A percentile compares a stretch with the other conserved stretches of the same genome.
phyloP scores from a whole-genome alignment of 1,140 invertebrate species.

The Scaptomyza pallida region DNA sequence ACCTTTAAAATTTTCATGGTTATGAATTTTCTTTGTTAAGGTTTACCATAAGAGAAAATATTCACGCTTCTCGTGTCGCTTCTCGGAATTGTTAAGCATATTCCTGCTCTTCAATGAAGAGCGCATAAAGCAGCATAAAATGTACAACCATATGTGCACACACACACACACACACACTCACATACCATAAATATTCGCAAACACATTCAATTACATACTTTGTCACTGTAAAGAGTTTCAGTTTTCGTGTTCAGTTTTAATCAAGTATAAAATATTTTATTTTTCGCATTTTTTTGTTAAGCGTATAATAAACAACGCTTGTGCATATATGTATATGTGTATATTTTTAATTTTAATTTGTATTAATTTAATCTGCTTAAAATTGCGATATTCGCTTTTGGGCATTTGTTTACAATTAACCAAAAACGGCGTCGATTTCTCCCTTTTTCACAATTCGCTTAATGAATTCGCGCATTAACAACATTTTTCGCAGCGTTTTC shows the following conservation, averaged over 20 bases:
- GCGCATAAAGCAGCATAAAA: not conserved
- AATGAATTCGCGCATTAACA: conserved; percentile 81
- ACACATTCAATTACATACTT: not conserved
- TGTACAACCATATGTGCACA: not conserved
- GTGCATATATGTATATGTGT: not conserved
- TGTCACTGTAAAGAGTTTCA: not conserved
- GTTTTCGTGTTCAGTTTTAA: not conserved
- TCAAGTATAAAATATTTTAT: conserved; percentile 1
- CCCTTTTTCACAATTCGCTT: conserved; percentile 57
- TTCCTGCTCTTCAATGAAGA: not conserved
- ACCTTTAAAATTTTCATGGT: too few species aligned
- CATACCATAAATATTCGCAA: too few species aligned
- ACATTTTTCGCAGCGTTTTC: conserved; percentile 20
- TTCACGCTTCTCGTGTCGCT: too few species aligned
- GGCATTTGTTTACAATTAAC: conserved; percentile 69
- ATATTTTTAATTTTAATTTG: conserved; percentile 31
- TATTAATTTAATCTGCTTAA: conserved; percentile 39
- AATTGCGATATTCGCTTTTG: conserved; percentile 36
- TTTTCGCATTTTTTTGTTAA: too few species aligned
- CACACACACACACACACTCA: not conserved
- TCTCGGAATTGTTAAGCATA: too few species aligned
- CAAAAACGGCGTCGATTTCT: too few species aligned
- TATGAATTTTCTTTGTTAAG: too few species aligned
- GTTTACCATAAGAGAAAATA: too few species aligned
- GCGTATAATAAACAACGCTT: not conserved